Conservation (phyloP, 2,113 vertebrate species). For the Scopus umbretta region DNA sequence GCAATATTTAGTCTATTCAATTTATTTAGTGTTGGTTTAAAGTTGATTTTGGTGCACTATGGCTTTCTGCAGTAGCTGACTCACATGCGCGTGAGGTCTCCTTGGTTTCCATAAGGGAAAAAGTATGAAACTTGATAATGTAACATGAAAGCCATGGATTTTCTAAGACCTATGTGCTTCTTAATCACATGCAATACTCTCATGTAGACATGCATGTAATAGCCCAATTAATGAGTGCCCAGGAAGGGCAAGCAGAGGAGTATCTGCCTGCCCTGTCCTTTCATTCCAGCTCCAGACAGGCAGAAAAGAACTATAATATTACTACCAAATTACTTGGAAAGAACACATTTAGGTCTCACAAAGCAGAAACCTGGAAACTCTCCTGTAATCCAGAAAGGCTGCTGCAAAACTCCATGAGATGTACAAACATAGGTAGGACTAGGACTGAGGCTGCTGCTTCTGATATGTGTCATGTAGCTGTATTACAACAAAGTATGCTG, state of each 20-base stretch:
- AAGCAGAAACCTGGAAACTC: not conserved
- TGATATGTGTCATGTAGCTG: not conserved
- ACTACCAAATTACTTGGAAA: not conserved
- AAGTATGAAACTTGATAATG: not conserved
- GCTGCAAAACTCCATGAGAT: accelerated
- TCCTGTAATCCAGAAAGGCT: not conserved
- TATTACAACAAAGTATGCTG: not conserved
- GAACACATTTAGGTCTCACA: accelerated
- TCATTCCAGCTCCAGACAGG: not conserved
- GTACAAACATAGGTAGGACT: not conserved
- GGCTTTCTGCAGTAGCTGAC: not conserved
- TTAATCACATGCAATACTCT: not conserved
- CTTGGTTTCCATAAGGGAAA: not conserved
- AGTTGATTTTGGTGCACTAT: not conserved
- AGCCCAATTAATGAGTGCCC: not conserved
- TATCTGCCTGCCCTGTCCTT: not conserved
- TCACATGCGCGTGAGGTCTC: not conserved
- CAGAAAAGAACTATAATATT: not conserved
- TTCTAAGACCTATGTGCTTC: not conserved
- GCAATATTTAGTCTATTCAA: not conserved
- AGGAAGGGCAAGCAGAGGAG: not conserved
- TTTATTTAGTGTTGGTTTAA: not conserved
- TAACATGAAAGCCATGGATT: not conserved
- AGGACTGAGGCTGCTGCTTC: not conserved
- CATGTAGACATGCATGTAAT: accelerated